A percentile compares a stretch with the other conserved stretches of the same genome.
phyloP scores from a whole-genome alignment of 2,113 vertebrate genomes.

The Toxotes chatareus region DNA sequence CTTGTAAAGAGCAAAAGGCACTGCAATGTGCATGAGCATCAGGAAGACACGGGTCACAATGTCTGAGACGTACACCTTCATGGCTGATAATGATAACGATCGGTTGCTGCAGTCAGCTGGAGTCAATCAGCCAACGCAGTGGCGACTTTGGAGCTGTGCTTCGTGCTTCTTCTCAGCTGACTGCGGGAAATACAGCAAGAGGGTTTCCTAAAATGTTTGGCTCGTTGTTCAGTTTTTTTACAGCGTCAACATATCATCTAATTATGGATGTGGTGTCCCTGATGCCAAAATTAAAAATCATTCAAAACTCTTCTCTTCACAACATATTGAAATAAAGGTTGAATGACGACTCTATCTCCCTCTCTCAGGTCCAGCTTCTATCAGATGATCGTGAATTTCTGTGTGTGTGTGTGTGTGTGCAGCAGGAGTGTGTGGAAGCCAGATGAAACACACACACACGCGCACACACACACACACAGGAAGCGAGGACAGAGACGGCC shows the following conservation, averaged over 20 bases:
- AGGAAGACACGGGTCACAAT: neutral
- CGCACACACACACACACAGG: constrained; percentile 1
- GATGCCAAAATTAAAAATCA: no score
- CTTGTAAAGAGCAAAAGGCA: neutral
- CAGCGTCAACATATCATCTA: neutral
- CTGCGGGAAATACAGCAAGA: neutral
- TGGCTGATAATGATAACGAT: neutral
- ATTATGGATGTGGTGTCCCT: no score
- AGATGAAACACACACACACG: constrained; percentile 2
- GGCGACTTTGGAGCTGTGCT: neutral
- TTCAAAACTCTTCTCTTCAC: neutral
- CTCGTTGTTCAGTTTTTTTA: neutral
- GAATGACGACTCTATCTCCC: neutral
- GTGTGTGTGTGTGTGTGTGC: neutral
- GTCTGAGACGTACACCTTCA: neutral
- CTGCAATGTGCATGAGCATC: neutral
- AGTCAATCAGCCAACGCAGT: neutral
- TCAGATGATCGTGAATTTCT: neutral
- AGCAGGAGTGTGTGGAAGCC: neutral
- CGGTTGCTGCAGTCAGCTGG: neutral
- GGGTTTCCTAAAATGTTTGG: neutral
- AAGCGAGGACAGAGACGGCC: neutral
- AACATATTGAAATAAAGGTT: neutral
- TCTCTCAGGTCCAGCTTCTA: neutral
- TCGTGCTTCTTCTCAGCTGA: neutral